Evolutionary conservation across 2,888 invertebrate genomes (phyloP).

Genomic region (Arrhopalites spinosus): DNA sequence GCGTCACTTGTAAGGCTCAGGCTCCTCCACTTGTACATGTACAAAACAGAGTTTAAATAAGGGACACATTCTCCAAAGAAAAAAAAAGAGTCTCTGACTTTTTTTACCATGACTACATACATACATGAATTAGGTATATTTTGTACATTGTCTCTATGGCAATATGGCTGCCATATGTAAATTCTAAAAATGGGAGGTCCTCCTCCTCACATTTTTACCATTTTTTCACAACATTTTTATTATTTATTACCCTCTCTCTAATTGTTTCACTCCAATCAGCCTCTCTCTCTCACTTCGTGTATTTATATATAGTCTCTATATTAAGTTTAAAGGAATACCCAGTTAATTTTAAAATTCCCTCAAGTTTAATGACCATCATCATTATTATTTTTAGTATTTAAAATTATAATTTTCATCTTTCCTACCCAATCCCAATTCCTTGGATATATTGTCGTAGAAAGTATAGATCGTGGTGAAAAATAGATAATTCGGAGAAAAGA

Average conservation of each 20-base stretch:
- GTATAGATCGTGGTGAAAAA: too few species aligned
- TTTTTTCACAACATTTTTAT: background rate
- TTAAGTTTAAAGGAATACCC: background rate
- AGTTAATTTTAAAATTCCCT: background rate
- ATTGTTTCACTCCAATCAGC: background rate
- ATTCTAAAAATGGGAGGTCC: slow-evolving; percentile 27
- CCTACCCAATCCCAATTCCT: background rate
- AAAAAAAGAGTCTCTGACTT: background rate
- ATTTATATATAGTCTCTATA: background rate
- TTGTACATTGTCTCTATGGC: background rate
- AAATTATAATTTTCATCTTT: background rate
- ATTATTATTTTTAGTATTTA: too few species aligned
- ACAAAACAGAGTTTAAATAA: too few species aligned
- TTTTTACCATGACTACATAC: background rate
- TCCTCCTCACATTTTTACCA: slow-evolving; percentile 1
- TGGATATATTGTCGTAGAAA: too few species aligned
- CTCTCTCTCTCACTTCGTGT: background rate
- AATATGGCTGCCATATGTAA: slow-evolving; percentile 37
- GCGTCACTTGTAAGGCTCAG: too few species aligned
- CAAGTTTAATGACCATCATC: background rate
- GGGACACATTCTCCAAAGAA: too few species aligned
- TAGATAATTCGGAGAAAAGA: too few species aligned
- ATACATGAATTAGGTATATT: background rate
- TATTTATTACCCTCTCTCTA: background rate
- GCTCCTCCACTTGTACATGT: too few species aligned